Evolutionary conservation across 2,113 vertebrate species (phyloP).

Genomic region (Emydocephalus ijimae): DNA sequence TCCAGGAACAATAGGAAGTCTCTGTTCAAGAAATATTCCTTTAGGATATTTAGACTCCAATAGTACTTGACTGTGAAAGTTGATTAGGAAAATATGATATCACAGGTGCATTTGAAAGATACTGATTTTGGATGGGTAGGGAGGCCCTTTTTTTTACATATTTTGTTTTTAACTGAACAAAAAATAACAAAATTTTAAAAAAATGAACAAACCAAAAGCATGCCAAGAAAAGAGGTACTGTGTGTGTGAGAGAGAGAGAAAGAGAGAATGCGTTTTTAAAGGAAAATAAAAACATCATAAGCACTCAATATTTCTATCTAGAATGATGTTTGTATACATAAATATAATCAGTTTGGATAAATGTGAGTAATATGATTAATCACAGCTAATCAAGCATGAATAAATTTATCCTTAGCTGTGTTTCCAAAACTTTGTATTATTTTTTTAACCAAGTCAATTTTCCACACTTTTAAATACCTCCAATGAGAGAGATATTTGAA

Average conservation of each 20-base stretch:
- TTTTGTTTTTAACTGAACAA: background rate
- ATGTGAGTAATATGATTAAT: background rate
- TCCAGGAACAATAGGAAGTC: background rate
- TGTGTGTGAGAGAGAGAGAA: background rate
- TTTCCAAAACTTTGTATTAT: background rate
- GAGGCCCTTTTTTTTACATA: background rate
- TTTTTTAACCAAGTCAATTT: background rate
- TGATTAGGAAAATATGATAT: background rate
- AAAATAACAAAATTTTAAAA: background rate
- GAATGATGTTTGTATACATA: background rate
- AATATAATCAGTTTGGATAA: background rate
- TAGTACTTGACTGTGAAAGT: background rate
- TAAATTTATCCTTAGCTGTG: background rate
- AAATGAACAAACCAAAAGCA: background rate
- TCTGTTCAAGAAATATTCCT: background rate
- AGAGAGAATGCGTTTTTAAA: background rate
- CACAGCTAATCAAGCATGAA: background rate
- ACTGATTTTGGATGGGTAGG: background rate
- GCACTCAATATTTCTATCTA: background rate
- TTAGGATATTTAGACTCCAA: background rate
- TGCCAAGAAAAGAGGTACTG: background rate
- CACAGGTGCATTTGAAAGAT: background rate
- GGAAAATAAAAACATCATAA: background rate
- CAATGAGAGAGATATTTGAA: background rate
- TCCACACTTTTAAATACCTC: background rate